These are phyloP conservation scores for Fundulus diaphanus DNA, from an alignment of 2,797 vertebrate species.

Conservation along the genomic window DNA sequence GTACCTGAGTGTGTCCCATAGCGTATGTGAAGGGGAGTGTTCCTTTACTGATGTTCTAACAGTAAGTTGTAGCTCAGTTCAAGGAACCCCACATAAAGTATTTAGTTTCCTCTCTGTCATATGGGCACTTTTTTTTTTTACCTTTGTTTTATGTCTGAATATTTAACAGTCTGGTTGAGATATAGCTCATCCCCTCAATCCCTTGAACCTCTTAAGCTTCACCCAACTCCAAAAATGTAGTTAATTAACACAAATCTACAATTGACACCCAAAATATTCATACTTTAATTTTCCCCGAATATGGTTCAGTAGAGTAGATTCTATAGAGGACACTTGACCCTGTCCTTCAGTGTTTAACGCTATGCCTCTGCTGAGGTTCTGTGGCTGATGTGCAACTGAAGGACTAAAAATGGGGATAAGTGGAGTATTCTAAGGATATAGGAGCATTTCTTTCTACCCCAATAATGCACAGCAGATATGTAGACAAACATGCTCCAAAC, in stretches of 20 bases:
- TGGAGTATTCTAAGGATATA: neutral
- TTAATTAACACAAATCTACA: too few relatives aligned
- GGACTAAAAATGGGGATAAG: neutral
- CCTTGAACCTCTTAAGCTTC: neutral
- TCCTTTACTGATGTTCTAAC: slow-evolving; percentile 41
- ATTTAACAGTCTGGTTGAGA: neutral
- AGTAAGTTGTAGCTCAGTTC: slow-evolving; percentile 46
- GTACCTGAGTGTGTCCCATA: neutral
- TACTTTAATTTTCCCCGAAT: neutral
- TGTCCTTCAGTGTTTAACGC: too few relatives aligned
- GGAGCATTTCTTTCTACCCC: neutral
- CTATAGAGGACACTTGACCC: too few relatives aligned
- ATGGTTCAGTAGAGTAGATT: too few relatives aligned
- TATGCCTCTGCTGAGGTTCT: neutral
- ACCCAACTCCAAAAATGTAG: neutral
- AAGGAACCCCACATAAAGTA: neutral
- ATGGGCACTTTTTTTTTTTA: neutral
- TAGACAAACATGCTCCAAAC: neutral
- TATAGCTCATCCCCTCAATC: neutral
- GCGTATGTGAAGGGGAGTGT: slow-evolving; percentile 6
- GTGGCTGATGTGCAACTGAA: neutral
- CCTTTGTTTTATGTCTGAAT: neutral
- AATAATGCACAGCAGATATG: neutral
- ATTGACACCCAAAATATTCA: neutral
- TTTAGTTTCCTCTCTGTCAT: neutral